phyloP scores from a whole-genome alignment of 2,797 vertebrate species.

The Coendou prehensilis region DNA sequence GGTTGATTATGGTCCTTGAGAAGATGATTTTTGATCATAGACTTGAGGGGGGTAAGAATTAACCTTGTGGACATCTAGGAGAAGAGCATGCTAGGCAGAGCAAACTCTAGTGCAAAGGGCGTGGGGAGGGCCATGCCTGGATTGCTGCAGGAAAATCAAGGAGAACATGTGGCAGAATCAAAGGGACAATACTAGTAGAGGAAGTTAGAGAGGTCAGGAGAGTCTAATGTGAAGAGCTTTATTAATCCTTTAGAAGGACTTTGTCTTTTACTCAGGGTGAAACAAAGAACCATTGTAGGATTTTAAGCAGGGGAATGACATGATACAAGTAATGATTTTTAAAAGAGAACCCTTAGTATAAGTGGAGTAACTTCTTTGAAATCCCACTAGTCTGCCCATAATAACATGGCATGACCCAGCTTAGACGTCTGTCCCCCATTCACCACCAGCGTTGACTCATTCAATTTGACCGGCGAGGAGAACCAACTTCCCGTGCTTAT shows the following conservation, averaged over 20 bases:
- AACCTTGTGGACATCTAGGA: not conserved
- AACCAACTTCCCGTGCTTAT: too few relatives aligned
- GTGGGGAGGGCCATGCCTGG: not conserved
- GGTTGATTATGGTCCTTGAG: not conserved
- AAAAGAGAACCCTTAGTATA: not conserved
- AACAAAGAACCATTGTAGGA: not conserved
- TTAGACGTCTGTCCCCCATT: not conserved
- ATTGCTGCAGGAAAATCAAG: not conserved
- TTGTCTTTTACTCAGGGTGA: not conserved
- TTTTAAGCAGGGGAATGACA: not conserved
- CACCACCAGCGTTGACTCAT: not conserved
- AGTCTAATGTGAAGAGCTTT: not conserved
- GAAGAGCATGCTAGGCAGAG: not conserved
- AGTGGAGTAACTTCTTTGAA: not conserved
- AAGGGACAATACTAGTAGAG: not conserved
- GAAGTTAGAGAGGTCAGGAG: not conserved
- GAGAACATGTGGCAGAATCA: too few relatives aligned
- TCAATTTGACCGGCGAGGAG: not conserved
- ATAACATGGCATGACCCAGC: too few relatives aligned
- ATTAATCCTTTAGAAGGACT: not conserved
- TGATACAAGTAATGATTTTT: not conserved
- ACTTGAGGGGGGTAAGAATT: not conserved
- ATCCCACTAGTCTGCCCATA: not conserved
- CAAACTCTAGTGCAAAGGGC: not conserved
- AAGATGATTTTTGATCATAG: constrained; percentile 33